Percentiles rank a stretch among this genome's conserved stretches.
Conservation (phyloP, 2,888 invertebrate species). For the Synanthedon vespiformis region DNA sequence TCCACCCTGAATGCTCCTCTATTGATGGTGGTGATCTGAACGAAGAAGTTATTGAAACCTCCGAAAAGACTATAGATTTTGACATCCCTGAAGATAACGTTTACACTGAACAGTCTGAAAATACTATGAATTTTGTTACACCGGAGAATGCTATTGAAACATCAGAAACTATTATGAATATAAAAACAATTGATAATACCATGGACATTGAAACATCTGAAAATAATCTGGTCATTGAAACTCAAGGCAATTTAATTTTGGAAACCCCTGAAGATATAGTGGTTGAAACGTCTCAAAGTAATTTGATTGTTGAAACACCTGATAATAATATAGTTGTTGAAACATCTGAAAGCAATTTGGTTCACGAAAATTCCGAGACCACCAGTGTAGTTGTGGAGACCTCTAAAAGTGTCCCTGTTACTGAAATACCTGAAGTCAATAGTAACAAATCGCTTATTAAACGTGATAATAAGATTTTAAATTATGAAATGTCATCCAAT, state of each 20-base stretch:
- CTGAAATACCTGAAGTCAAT: background rate
- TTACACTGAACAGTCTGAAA: no score
- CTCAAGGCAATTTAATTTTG: background rate
- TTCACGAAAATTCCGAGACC: no score
- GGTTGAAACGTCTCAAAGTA: background rate
- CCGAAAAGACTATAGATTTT: background rate
- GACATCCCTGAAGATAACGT: no score
- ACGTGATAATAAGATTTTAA: constrained; percentile 11
- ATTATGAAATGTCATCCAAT: constrained; percentile 4
- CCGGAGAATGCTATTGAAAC: no score
- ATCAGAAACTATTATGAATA: no score
- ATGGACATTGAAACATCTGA: background rate
- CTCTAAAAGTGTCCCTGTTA: no score
- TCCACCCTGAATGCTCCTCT: background rate
- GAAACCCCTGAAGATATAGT: background rate
- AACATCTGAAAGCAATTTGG: no score
- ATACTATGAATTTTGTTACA: no score
- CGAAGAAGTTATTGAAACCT: background rate
- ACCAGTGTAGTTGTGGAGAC: no score
- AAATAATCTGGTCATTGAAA: background rate
- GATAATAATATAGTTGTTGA: no score
- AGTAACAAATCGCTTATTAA: background rate
- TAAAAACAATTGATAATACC: background rate
- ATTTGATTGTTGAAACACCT: background rate
- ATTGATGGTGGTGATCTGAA: background rate